Base-by-base conservation (phyloP, 2,797 vertebrate species). In the Sebastes steindachneri region DNA sequence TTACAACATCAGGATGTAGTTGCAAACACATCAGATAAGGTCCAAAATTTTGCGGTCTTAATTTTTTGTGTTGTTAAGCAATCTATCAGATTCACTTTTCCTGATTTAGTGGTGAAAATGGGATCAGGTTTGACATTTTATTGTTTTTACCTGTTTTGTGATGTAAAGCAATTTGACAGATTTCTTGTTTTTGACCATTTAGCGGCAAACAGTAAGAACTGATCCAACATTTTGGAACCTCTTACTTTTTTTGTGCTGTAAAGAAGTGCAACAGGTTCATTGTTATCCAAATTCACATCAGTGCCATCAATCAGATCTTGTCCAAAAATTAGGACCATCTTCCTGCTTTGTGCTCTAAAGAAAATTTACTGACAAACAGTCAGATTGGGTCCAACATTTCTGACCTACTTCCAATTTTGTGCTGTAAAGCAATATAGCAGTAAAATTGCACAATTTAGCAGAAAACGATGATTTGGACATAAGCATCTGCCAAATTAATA, bases 391-490 rank as follows among this genome's bases (percentile, higher is more conserved):
- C 45, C 4, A 31, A 68, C n/a, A 29, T 31, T 10, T 55, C 17
- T 51, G 41, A 0, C 41, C 0, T 1, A 2, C 17, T 48, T 48
- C 17, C 45, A 0, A 19, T 9, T 48, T 9, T 48, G 45, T 48
- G 68, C 55, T 23, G 10, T 53, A 28, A 58, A 28, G 14, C 15
- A 28, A 59, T 1, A 17, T 1, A 29, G 26, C 26, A 59, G 26
- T 31, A n/a, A 2, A 37, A 15, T 64, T 64, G 23, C 7, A 21
- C 62, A 37, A 25, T 64, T 37, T 37, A 35, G 29, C 31, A 35
- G 31, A 35, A 62, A n/a, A 60, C 4, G 19, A n/a, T n/a, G 11
- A 21, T 62, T 64, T 64, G 58, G 4, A 8, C 5, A 37, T 37
- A 37, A 23, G 31, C 33, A 35, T 23, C 26, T 9, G 15, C 15